phyloP scores from a whole-genome alignment of 1,140 invertebrate species.

The Sinonovacula constricta region DNA sequence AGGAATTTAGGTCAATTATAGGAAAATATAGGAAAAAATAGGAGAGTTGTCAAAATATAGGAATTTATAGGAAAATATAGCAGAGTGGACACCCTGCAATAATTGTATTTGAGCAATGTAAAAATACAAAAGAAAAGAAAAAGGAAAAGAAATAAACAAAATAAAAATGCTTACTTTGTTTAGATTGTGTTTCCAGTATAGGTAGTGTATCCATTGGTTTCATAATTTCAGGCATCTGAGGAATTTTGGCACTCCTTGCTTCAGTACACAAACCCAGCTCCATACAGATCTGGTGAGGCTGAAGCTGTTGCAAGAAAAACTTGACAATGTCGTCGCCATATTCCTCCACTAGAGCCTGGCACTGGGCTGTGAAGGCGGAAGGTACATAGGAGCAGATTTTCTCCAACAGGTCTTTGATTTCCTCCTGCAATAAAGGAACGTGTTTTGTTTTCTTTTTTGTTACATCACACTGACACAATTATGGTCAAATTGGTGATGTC shows the following conservation, averaged over 20 bases:
- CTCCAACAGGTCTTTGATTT: constrained; percentile 87
- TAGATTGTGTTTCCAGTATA: neutral
- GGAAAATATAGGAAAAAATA: no score
- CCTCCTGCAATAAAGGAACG: constrained; percentile 80
- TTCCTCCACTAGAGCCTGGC: constrained; percentile 87
- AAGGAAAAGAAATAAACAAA: neutral
- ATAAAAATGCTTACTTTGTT: neutral
- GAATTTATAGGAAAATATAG: neutral
- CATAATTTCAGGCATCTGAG: neutral
- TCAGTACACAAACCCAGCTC: constrained; percentile 85
- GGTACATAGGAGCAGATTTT: constrained; percentile 86
- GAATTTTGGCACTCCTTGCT: neutral
- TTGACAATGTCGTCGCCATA: constrained; percentile 88
- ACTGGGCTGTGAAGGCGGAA: constrained; percentile 82
- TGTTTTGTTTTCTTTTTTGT: neutral
- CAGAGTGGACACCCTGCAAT: neutral
- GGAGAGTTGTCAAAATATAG: no score
- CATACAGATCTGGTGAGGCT: constrained; percentile 85
- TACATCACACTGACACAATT: neutral
- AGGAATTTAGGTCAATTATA: no score
- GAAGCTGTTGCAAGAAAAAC: constrained; percentile 84
- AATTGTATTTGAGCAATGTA: neutral
- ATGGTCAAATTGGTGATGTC: neutral
- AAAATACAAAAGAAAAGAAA: neutral
- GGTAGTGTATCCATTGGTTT: neutral